Conservation (phyloP, 2,113 vertebrate genomes). For the Meleagris gallopavo region DNA sequence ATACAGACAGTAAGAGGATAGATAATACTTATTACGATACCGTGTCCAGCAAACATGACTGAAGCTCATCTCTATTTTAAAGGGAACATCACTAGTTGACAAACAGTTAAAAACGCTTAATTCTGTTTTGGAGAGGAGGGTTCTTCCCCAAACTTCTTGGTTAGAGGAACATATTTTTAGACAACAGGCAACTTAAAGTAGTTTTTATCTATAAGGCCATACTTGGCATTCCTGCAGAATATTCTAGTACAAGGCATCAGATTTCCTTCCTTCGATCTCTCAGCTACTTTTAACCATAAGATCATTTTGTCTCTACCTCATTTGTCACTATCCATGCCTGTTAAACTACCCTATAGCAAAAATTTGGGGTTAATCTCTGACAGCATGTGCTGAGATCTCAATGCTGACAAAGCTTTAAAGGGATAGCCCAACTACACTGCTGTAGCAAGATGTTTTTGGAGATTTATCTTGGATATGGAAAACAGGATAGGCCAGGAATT, state of each 20-base stretch:
- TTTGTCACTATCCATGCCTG: not conserved
- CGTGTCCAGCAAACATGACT: not conserved
- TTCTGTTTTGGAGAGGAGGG: not conserved
- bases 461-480: conserved; percentile 18
- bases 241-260: not conserved
- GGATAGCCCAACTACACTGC: not conserved
- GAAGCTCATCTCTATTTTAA: not conserved
- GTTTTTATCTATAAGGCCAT: not conserved
- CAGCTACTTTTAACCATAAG: not conserved
- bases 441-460: not conserved
- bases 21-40: accelerated
- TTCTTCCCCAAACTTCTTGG: accelerated
- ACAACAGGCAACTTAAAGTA: not conserved
- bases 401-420: conserved; percentile 19
- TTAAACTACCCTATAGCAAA: not conserved
- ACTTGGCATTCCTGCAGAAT: not conserved
- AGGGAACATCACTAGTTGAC: not conserved
- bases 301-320: not conserved
- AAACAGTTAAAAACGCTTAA: not conserved
- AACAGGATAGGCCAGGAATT: conserved; percentile 17
- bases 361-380: not conserved
- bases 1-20: not conserved
- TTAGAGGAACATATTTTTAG: not conserved
- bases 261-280: not conserved
- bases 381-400: not conserved